Conservation (phyloP, 2,113 vertebrate species). For the Chaetodon trifascialis region DNA sequence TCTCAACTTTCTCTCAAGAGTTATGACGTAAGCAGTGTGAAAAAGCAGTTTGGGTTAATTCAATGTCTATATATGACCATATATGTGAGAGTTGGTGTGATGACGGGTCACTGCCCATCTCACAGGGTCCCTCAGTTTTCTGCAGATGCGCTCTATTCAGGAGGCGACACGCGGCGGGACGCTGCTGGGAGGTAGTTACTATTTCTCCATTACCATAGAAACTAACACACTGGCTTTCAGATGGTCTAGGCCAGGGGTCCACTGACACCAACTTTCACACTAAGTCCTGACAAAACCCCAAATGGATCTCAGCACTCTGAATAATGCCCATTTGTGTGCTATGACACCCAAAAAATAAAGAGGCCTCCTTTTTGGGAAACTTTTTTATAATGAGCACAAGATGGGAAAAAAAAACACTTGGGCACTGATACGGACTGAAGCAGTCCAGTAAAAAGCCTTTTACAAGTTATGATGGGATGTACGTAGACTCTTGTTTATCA, state of each 20-base stretch:
- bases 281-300: conserved; percentile 88
- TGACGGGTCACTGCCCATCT: conserved; percentile 99
- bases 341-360: conserved; percentile 69
- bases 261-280: conserved; percentile 90
- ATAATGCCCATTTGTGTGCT: conserved; percentile 93
- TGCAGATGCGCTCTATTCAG: conserved; percentile 99
- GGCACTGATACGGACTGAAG: conserved; percentile 16
- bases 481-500: neutral
- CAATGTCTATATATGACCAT: conserved; percentile 66
- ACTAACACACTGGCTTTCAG: conserved; percentile 93
- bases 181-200: conserved; percentile 93
- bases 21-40: conserved; percentile 78
- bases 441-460: neutral
- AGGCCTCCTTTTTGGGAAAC: conserved; percentile 61
- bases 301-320: conserved; percentile 91
- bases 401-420: conserved; percentile 32
- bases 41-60: conserved; percentile 80
- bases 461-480: neutral
- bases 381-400: conserved; percentile 58
- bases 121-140: conserved; percentile 91
- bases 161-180: conserved; percentile 94
- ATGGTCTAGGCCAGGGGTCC: conserved; percentile 87
- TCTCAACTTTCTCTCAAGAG: conserved; percentile 68
- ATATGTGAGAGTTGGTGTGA: conserved; percentile 79
- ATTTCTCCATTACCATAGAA: conserved; percentile 96